Base-by-base conservation (phyloP, 2,113 vertebrate species). In the Hippocampus mohnikei region DNA sequence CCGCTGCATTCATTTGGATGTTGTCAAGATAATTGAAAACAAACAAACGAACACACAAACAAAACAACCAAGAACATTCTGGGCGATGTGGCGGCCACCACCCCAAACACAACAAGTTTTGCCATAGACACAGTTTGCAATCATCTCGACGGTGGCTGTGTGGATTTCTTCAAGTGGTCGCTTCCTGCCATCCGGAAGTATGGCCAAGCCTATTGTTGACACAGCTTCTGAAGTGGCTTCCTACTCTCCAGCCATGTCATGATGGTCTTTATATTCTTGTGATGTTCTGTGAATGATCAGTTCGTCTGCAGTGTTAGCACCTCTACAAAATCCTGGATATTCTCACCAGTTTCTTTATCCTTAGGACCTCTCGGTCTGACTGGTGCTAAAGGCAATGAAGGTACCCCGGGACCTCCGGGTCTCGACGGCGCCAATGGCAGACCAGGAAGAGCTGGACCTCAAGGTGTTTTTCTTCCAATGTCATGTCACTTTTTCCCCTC, bases 371-470 rank as follows among this genome's bases (percentile, higher is more conserved):
- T 0, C 0, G 89, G 89, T 40, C 0, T 13, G 0, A 76, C 76
- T 29, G 91, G 91, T 3, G 0, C 0, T 12, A 83, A 87, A 79
- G 92, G 91, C 67, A 76, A 88, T 8, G 1, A 1, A 9, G 91
- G 90, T 16, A 5, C 40, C 18, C 16, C 1, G 0, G 92, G 91
- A 3, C 44, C 12, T 1, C 44, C 1, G 44, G 92, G 91, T 1
- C 7, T 8, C 0, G 21, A 50, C 1, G 90, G 90, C 2, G 67
- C 16, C 12, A 60, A 66, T 0, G 88, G 90, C 23, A 10, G 11
- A 71, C 69, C 75, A 37, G 92, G 92, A 52, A 10, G 5, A 3
- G 0, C 62, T 1, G 92, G 92, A 3, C 80, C 50, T 37, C 74
- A 37, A 84, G 92, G 92, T 93, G 59, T 67, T n/a, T 20, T 40